These are phyloP conservation scores for Gobiocypris rarus DNA, from an alignment of 2,113 vertebrate genomes.

Conservation along the genomic window DNA sequence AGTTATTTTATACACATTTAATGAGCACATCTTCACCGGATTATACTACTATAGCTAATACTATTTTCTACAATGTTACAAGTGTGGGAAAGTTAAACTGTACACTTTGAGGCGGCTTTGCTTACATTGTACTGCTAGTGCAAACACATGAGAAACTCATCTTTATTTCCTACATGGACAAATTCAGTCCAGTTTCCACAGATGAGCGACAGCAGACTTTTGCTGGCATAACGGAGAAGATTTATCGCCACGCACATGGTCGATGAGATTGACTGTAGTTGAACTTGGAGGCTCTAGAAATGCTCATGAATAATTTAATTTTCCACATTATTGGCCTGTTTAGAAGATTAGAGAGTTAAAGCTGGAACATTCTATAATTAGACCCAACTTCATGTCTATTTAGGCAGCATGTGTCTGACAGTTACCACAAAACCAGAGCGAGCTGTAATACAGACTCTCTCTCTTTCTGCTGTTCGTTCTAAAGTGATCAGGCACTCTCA, in stretches of 20 bases:
- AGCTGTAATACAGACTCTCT: not conserved
- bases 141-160: constrained; percentile 16
- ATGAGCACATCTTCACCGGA: not conserved
- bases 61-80: not conserved
- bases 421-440: not conserved
- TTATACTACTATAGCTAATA: no score
- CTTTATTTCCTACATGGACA: constrained; percentile 20
- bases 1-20: not conserved
- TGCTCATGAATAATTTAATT: not conserved
- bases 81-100: constrained; percentile 16
- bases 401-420: constrained; percentile 33
- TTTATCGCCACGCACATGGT: not conserved
- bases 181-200: not conserved
- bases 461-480: not conserved
- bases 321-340: constrained; percentile 22
- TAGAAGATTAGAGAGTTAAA: not conserved
- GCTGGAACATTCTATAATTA: constrained; percentile 39
- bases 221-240: not conserved
- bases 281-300: not conserved
- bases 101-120: constrained; percentile 19
- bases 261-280: not conserved
- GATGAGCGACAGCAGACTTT: not conserved
- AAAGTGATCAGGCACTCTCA: not conserved
- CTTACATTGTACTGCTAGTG: not conserved
- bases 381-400: constrained; percentile 1